Conservation (phyloP, 2,888 invertebrate genomes). For the Mimumesa dahlbomi region DNA sequence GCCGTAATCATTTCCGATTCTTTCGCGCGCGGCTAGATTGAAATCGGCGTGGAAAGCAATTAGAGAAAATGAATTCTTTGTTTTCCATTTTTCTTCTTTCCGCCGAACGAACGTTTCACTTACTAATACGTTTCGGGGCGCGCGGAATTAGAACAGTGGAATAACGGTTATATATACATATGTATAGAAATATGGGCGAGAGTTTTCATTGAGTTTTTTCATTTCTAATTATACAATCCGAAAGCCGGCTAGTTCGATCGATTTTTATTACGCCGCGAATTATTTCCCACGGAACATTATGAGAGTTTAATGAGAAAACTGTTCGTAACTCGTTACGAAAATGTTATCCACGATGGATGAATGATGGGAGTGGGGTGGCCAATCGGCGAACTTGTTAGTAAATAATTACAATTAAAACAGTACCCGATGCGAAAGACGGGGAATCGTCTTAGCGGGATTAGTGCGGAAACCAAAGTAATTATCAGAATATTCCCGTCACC, state of each 20-base stretch:
- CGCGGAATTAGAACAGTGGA: not conserved
- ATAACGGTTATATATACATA: too few relatives aligned
- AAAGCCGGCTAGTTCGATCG: too few relatives aligned
- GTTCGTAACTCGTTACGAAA: too few relatives aligned
- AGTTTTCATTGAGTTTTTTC: too few relatives aligned
- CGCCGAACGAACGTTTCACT: not conserved
- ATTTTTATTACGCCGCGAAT: too few relatives aligned
- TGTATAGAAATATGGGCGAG: too few relatives aligned
- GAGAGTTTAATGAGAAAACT: too few relatives aligned
- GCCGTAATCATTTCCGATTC: not conserved
- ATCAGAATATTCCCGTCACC: conserved; percentile 11
- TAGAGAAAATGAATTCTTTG: not conserved
- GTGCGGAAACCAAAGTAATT: conserved; percentile 25
- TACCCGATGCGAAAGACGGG: conserved; percentile 8
- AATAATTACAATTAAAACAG: conserved; percentile 33
- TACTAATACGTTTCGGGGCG: not conserved
- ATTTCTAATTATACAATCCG: too few relatives aligned
- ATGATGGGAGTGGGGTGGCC: too few relatives aligned
- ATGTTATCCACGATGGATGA: too few relatives aligned
- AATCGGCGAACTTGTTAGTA: conserved; percentile 17
- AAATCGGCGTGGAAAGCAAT: conserved; percentile 1
- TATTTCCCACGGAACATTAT: too few relatives aligned
- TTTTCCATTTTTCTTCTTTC: too few relatives aligned
- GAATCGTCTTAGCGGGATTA: not conserved
- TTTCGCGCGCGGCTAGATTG: not conserved